These are phyloP conservation scores for Catostomus latipinnis DNA, from an alignment of 2,797 vertebrate species.

Conservation along the genomic window DNA sequence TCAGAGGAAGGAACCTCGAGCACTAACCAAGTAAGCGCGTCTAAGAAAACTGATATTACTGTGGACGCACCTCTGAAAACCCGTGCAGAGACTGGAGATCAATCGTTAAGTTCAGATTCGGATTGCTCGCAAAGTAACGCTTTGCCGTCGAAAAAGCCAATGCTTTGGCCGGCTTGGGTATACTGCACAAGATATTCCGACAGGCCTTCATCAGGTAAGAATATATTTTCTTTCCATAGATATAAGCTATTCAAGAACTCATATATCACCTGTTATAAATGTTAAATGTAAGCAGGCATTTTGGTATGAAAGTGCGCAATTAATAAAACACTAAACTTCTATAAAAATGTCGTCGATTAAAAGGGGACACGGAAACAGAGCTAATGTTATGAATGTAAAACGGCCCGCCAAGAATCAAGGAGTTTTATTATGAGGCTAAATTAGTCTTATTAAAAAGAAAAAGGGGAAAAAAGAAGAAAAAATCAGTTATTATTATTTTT, in stretches of 20 bases:
- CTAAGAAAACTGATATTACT: slow-evolving; percentile 71
- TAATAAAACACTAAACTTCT: not conserved
- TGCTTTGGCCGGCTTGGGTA: slow-evolving; percentile 97
- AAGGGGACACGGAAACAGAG: not conserved
- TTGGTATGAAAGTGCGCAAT: not conserved
- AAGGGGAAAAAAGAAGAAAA: not conserved
- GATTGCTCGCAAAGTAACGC: slow-evolving; percentile 83
- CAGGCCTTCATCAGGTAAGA: slow-evolving; percentile 94
- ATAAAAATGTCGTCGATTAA: not conserved
- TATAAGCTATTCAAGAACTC: not conserved
- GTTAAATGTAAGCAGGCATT: not conserved
- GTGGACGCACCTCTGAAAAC: slow-evolving; percentile 73
- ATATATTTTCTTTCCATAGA: slow-evolving; percentile 5
- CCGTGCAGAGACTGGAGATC: slow-evolving; percentile 73
- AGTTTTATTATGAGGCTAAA: not conserved
- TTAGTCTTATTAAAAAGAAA: not conserved
- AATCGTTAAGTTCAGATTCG: slow-evolving; percentile 84
- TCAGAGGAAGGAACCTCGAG: slow-evolving; percentile 72
- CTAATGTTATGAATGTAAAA: slow-evolving; percentile 28
- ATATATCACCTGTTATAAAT: not conserved
- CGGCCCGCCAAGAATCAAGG: slow-evolving; percentile 11
- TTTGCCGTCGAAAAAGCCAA: slow-evolving; percentile 77
- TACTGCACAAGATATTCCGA: slow-evolving; percentile 98
- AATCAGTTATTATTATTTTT: not conserved
- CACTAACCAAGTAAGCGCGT: slow-evolving; percentile 64